Evolutionary conservation across 2,113 vertebrate genomes (phyloP), one percentile per base, ranked within the genome.

Genomic region (Cyrtonyx montezumae): DNA sequence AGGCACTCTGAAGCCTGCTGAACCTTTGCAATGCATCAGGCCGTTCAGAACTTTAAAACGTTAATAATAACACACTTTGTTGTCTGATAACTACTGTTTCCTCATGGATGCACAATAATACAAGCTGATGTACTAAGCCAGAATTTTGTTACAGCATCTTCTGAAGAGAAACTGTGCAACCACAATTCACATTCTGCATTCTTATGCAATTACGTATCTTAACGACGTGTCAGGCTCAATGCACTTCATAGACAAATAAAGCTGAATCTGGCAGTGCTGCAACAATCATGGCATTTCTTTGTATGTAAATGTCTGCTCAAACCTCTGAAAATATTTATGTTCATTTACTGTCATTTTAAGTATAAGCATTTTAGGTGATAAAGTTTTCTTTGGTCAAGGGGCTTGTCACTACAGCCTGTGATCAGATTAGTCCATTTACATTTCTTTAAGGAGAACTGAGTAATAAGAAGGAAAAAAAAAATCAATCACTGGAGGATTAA

Each of bases 1-100:
- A 17, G 14, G n/a, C 69, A 58, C 0, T 0, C 6, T 25, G 26
- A 37, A 45, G 42, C 17, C 53, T 19, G 49, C 28, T 1, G 18
- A 79, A 49, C 13, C 13, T 22, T 7, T 0, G 26, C 28, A 26
- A 3, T 3, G 11, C 25, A 32, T 37, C 79, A 30, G 51, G 19
- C 21, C 43, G 42, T 36, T 17, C 43, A 34, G 8, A 67, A 9
- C 26, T 71, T 43, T 16, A 32, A n/a, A 2, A 34, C 21, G 55
- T 1, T 30, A 11, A 12, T 45, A 20, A 19, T 55, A 30, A 9
- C 4, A 14, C 28, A 14, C 12, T n/a, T n/a, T 45, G 30, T 43
- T 62, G 42, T 53, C 75, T 65, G 48, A 13, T 30, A 46, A 28
- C 25, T 43, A 26, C 61, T n/a, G 4, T 4, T 69, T 45, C 88